phyloP scores from a whole-genome alignment of 1,140 invertebrate genomes.

The Pachyrhynchus sulphureomaculatus region DNA sequence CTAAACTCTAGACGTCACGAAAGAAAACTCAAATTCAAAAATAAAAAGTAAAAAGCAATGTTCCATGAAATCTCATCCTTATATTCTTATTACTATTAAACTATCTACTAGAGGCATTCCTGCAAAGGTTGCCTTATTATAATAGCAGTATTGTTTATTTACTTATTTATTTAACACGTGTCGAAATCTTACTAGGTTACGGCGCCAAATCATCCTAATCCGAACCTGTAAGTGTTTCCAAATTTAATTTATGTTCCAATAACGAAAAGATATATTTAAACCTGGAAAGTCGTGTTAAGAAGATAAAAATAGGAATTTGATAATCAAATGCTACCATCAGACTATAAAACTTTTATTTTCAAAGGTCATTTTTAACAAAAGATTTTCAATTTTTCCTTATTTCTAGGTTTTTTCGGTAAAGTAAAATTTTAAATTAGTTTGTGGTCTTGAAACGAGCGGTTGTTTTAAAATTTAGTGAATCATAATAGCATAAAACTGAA shows the following conservation, averaged over 20 bases:
- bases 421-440: neutral
- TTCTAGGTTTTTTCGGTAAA: neutral
- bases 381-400: neutral
- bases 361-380: neutral
- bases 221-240: no score
- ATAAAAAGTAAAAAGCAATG: no score
- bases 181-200: constrained; percentile 1
- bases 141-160: no score
- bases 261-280: constrained; percentile 32
- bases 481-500: no score
- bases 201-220: no score
- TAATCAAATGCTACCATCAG: constrained; percentile 10
- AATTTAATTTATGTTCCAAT: constrained; percentile 34
- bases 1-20: no score
- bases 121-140: no score
- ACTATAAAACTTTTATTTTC: constrained; percentile 9
- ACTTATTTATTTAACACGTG: neutral
- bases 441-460: no score
- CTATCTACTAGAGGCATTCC: no score
- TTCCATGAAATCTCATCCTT: no score
- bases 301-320: constrained; percentile 30
- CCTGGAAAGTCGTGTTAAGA: constrained; percentile 18
- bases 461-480: neutral
- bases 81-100: no score
- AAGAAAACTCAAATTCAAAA: no score